Evolutionary conservation across 2,888 invertebrate species (phyloP), one percentile per base, ranked within the genome.

Genomic region (Noctuana brunneofusca): DNA sequence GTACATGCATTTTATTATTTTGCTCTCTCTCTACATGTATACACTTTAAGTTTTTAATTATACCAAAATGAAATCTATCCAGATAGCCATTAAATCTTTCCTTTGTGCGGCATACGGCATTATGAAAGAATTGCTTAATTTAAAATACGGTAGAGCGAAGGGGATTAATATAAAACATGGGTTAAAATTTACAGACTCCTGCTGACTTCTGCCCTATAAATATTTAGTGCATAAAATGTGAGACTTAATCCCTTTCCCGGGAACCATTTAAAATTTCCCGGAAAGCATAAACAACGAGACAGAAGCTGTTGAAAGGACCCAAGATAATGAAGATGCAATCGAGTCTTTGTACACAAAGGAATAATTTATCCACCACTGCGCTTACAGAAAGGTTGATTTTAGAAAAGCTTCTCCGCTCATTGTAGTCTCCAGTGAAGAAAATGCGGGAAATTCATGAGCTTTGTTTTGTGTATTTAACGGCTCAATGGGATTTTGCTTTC

Each of bases 281-380:
- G 6, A 60, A 35, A 54, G 27, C n/a, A 60, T n/a, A 60, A 60
- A 48, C 43, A 59, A 59, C 16, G 41, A 30, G 16, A 48, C 46
- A 32, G 18, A 16, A 35, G 18, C 52, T 14, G 50, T 46, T 59
- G 41, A 53, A 54, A 60, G 54, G 14, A 16, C 46, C 52, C 41
- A 24, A 48, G 60, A 60, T 60, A 60, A 48, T 55, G 48, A 60
- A 60, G 54, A 60, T 55, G 38, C 54, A 54, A 60, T 60, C 48
- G 24, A 38, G 54, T 20, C 50, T 43, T 20, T 49, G 54, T 24
- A 55, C 32, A 60, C 60, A 60, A 60, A 60, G 54, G 54, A 60
- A 60, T 60, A 60, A 54, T 60, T 60, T 60, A 54, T 48, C 54
- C 53, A 35, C 48, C 48, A 27, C 35, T 48, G 58, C 22, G 12